A percentile compares a stretch with the other conserved stretches of the same genome.
phyloP scores from a whole-genome alignment of 2,113 vertebrate genomes.

The Zosterops lateralis region DNA sequence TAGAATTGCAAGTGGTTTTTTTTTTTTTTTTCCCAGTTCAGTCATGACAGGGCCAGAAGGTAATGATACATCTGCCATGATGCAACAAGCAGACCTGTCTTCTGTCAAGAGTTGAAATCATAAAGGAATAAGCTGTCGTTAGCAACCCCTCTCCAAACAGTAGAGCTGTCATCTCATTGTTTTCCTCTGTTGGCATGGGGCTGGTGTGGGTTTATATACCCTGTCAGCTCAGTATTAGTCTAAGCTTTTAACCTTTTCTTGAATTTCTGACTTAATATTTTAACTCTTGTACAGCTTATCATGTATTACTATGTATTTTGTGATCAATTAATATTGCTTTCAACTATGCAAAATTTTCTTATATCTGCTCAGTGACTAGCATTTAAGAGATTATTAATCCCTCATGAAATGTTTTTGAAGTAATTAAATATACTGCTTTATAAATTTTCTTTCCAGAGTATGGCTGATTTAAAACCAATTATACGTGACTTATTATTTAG shows the following conservation, averaged over 20 bases:
- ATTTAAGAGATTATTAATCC: neutral
- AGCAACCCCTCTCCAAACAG: constrained; percentile 87
- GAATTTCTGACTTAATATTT: constrained; percentile 47
- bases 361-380: neutral
- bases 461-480: neutral
- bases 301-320: neutral
- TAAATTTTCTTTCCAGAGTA: neutral
- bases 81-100: constrained; percentile 92
- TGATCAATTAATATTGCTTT: neutral
- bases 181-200: constrained; percentile 73
- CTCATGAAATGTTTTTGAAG: neutral
- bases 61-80: constrained; percentile 95
- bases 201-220: constrained; percentile 73
- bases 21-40: constrained; percentile 70
- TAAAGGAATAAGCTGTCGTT: constrained; percentile 96
- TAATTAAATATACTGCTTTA: neutral
- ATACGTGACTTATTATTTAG: neutral
- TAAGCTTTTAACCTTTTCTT: constrained; percentile 73
- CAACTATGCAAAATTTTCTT: neutral
- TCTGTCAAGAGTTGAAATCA: constrained; percentile 94
- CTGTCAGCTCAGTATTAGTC: constrained; percentile 71
- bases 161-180: constrained; percentile 88
- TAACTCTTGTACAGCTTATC: neutral
- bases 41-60: constrained; percentile 92
- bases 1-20: constrained; percentile 40